Conservation (phyloP, 2,113 vertebrate species). For the Cariama cristata region DNA sequence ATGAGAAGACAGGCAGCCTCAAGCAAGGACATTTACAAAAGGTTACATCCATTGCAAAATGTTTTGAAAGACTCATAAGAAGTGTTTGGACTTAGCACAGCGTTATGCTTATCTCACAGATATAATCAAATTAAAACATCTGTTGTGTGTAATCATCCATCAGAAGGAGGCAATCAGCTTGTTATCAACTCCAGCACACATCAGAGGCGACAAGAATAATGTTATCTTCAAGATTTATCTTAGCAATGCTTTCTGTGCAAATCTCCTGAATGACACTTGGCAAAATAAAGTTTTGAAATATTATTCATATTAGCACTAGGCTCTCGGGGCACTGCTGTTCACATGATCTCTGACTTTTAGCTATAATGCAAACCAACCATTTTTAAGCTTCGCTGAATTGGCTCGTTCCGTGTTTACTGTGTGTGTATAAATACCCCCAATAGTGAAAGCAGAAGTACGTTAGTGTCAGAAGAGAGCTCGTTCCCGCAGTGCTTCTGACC, state of each 20-base stretch:
- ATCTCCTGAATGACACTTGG: conserved; percentile 39
- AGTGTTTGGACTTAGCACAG: conserved; percentile 40
- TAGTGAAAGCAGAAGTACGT: neutral
- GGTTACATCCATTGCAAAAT: conserved; percentile 16
- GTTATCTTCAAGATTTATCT: conserved; percentile 37
- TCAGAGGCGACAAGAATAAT: conserved; percentile 47
- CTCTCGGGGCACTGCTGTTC: neutral
- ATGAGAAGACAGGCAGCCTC: neutral
- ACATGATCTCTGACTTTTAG: neutral
- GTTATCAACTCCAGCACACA: conserved; percentile 16
- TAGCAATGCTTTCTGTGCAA: conserved; percentile 9
- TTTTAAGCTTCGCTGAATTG: conserved; percentile 1
- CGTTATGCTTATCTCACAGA: conserved; percentile 59
- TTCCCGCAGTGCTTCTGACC: neutral
- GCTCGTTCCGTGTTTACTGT: neutral
- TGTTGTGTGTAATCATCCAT: conserved; percentile 7
- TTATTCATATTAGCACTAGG: conserved; percentile 15
- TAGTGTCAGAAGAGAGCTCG: neutral
- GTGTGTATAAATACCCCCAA: neutral
- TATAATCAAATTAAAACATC: conserved; percentile 63
- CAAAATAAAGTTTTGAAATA: conserved; percentile 13
- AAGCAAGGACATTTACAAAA: conserved; percentile 65
- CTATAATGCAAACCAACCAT: neutral
- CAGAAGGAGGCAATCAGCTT: conserved; percentile 36
- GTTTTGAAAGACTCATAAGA: conserved; percentile 34